Base-by-base conservation (phyloP, 2,888 invertebrate genomes). In the Cremastinae sp. region DNA sequence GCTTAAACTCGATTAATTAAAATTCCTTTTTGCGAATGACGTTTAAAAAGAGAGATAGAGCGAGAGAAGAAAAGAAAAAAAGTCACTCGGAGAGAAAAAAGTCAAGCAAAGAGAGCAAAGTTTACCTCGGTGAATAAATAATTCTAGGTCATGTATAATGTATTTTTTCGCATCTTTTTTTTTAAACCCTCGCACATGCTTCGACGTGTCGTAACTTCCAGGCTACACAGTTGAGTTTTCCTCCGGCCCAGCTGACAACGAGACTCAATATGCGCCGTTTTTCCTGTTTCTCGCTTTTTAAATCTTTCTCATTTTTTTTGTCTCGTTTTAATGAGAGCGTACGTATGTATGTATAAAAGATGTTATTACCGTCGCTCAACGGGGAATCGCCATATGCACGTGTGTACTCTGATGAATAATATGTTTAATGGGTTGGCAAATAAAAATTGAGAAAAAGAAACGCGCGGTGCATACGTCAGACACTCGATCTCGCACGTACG, bases 1-100 rank as follows among this genome's bases (percentile, higher is more conserved):
- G 22, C 65, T 75, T 71, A 61, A 71, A 55, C 65, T 49, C 71
- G 71, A 71, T 75, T 75, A 75, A 75, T 75, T 66, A 71, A 75
- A 75, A 75, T 66, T 61, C 49, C 41, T 20, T 56, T 53, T 58
- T 35, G 22, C 41, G 56, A 66, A 68, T 41, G 14, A 16, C 55
- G 61, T 41, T 12, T 28, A 37, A 18, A 45, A 22, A 51, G 49
- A 59, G 56, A 3, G 45, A 35, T 1, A 22, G 47, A 49, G 12
- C 37, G 18, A 53, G 39, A 64, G 12, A 8, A 16, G 14, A 9
- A 47, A 8, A 2, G 22, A 45, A 53, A 55, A 35, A 64, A 51
- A 47, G 5, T 45, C 35, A 9, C 41, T 41, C 41, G 9, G n/a
- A 39, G 41, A 43, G 56, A 56, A 43, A 56, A 72, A 58, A 49